These are phyloP conservation scores for Selenia dentaria DNA, from an alignment of 2,888 invertebrate genomes.

Conservation along the genomic window DNA sequence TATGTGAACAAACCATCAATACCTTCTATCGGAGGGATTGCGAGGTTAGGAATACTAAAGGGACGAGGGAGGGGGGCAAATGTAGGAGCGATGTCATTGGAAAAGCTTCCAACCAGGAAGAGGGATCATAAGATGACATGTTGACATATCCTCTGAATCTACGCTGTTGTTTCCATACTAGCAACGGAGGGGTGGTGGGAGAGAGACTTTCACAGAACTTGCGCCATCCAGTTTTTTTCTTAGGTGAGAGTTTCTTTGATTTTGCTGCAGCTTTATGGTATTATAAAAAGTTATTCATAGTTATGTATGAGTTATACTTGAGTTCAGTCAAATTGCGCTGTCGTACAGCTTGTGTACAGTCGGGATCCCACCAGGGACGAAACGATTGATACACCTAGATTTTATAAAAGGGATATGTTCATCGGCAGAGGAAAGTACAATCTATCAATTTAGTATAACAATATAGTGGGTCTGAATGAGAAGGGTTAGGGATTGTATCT, in stretches of 20 bases:
- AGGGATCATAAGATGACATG: too few relatives aligned
- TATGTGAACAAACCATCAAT: too few relatives aligned
- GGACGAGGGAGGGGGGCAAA: background rate
- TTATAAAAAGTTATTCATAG: background rate
- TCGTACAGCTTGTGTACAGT: background rate
- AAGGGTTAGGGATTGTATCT: too few relatives aligned
- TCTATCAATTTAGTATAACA: too few relatives aligned
- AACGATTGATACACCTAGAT: too few relatives aligned
- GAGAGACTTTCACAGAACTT: constrained; percentile 17
- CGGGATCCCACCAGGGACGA: too few relatives aligned
- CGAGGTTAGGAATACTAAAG: too few relatives aligned
- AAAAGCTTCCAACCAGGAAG: background rate
- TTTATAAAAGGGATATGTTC: too few relatives aligned
- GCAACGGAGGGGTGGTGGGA: constrained; percentile 8
- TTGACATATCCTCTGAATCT: background rate
- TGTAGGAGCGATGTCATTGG: background rate
- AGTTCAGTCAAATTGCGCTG: constrained; percentile 5
- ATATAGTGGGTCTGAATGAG: too few relatives aligned
- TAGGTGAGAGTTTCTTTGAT: background rate
- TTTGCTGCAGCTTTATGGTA: constrained; percentile 8
- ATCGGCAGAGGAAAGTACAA: too few relatives aligned
- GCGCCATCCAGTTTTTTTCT: constrained; percentile 16
- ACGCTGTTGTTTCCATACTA: constrained; percentile 18
- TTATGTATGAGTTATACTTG: constrained; percentile 1
- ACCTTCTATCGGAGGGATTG: too few relatives aligned